These are phyloP conservation scores for Hypomecis punctinalis DNA, from an alignment of 2,888 invertebrate genomes.

Conservation along the genomic window DNA sequence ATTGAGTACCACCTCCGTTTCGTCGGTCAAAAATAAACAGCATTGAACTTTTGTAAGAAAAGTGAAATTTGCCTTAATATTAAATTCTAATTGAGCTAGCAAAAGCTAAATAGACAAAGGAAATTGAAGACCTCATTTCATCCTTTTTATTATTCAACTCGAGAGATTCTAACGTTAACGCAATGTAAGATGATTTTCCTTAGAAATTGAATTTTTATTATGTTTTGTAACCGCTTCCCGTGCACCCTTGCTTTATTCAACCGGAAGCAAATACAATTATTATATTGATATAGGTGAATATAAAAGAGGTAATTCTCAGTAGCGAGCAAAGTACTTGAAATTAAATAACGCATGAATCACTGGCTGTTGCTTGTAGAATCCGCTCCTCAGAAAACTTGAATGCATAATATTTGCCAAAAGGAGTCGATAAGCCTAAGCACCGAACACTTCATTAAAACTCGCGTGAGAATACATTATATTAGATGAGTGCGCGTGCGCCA, in stretches of 20 bases:
- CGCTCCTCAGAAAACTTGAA: too few relatives aligned
- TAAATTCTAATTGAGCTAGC: neutral
- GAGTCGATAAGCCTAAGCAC: too few relatives aligned
- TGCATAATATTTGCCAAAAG: too few relatives aligned
- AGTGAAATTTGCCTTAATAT: neutral
- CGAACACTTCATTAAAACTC: too few relatives aligned
- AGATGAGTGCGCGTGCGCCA: too few relatives aligned
- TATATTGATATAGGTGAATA: constrained; percentile 19
- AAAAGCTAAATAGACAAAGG: constrained; percentile 2
- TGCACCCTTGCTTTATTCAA: neutral
- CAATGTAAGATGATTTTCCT: too few relatives aligned
- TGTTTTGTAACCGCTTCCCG: neutral
- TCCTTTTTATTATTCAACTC: constrained; percentile 13
- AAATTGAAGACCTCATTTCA: constrained; percentile 2
- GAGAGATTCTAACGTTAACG: neutral
- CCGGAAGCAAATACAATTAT: constrained; percentile 19
- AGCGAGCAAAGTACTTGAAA: constrained; percentile 6
- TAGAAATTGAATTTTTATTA: too few relatives aligned
- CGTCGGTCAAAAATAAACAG: too few relatives aligned
- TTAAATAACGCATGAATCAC: constrained; percentile 16
- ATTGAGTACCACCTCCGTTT: too few relatives aligned
- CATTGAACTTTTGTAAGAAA: too few relatives aligned
- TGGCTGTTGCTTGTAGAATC: too few relatives aligned
- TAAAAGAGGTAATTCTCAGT: constrained; percentile 1
- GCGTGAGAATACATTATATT: too few relatives aligned